phyloP scores from a whole-genome alignment of 1,140 invertebrate genomes.

The Apis dorsata region DNA sequence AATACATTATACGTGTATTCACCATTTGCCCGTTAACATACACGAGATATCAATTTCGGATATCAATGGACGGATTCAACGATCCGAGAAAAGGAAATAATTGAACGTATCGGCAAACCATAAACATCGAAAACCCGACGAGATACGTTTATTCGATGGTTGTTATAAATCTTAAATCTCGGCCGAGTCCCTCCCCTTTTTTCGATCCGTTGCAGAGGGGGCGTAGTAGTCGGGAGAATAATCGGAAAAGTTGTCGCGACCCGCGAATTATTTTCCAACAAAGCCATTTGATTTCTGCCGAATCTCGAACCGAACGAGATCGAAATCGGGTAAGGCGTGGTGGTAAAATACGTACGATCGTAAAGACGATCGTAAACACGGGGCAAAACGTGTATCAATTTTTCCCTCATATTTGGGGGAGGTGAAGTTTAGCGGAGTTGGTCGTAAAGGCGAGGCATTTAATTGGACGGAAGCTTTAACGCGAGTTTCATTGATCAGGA shows the following conservation, averaged over 20 bases:
- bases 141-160: not conserved
- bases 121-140: not conserved
- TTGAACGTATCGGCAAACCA: not conserved
- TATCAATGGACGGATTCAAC: not conserved
- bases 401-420: not conserved
- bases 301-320: too few relatives aligned
- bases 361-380: constrained; percentile 26
- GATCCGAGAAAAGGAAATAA: not conserved
- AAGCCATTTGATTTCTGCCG: constrained; percentile 29
- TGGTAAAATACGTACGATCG: too few relatives aligned
- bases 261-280: constrained; percentile 49
- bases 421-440: not conserved
- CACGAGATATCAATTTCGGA: too few relatives aligned
- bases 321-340: too few relatives aligned
- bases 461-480: not conserved
- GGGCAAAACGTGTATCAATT: not conserved
- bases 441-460: not conserved
- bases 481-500: constrained; percentile 17
- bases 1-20: not conserved
- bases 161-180: not conserved
- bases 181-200: not conserved
- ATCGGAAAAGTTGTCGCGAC: constrained; percentile 16
- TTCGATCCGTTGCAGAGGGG: too few relatives aligned
- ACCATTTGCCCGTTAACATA: too few relatives aligned
- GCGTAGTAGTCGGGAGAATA: not conserved